Percentiles rank a stretch among this genome's conserved stretches.
Conservation (phyloP, 2,888 invertebrate genomes). For the Patella depressa region DNA sequence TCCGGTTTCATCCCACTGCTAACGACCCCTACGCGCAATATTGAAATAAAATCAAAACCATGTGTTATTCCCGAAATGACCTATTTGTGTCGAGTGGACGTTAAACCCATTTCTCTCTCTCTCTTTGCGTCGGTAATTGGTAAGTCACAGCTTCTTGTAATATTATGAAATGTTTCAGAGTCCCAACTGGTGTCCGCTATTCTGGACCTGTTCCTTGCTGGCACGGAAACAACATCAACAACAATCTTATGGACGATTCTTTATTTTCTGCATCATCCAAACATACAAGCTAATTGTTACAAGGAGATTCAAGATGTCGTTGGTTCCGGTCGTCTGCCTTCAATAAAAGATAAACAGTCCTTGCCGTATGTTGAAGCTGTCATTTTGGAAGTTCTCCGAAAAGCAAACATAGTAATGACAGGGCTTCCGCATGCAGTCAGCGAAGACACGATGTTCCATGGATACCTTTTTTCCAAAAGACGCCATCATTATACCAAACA, state of each 20-base stretch:
- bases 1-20: too few species aligned
- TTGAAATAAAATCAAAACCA: too few species aligned
- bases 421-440: constrained; percentile 44
- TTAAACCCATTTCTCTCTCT: too few species aligned
- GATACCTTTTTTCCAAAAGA: constrained; percentile 59
- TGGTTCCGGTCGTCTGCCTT: constrained; percentile 48
- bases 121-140: too few species aligned
- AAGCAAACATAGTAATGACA: constrained; percentile 49
- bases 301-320: constrained; percentile 61
- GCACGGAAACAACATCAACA: constrained; percentile 82
- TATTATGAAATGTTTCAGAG: constrained; percentile 25
- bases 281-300: constrained; percentile 69
- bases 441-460: constrained; percentile 49
- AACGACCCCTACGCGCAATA: too few species aligned
- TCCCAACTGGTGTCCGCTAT: constrained; percentile 35
- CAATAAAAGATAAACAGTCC: constrained; percentile 39
- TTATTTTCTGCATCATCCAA: constrained; percentile 83
- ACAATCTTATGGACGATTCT: constrained; percentile 88
- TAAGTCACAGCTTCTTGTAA: too few species aligned
- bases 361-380: constrained; percentile 56
- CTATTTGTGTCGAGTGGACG: too few species aligned
- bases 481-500: constrained; percentile 45
- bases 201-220: constrained; percentile 52
- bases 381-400: constrained; percentile 55
- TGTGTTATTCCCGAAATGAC: too few species aligned